Base-by-base conservation (phyloP, 2,113 vertebrate species). In the Muscicapa adusta region DNA sequence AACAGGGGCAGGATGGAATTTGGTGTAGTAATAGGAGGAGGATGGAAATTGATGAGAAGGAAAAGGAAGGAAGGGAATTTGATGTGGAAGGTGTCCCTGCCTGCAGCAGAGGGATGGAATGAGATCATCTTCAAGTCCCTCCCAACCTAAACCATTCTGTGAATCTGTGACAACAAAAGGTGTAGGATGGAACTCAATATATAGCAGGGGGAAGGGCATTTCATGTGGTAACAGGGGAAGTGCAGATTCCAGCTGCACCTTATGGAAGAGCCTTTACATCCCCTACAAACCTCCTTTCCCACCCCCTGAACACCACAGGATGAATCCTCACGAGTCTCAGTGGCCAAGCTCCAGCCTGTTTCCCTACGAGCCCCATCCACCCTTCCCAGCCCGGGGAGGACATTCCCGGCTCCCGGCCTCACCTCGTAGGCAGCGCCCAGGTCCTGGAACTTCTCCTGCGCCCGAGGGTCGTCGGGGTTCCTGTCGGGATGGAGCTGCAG, bases 361-460 rank as follows among this genome's bases (percentile, higher is more conserved):
- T 28, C 2, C 2, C 34, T 2, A 1, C 0, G 4, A 71, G 17
- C 16, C 11, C 9, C 9, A 0, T 3, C 10, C 26, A 12, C 29
- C 23, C 8, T 53, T 15, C 18, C 8, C 51, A 23, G 36, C 2
- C 34, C 2, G 3, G 13, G 20, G 11, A 43, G 15, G 14, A 0
- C 34, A 28, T 8, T 48, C 53, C 9, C 20, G 0, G 14, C 14
- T 31, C 43, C 18, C 16, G 2, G 31, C 48, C 97, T 80, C 76
- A 99, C 99, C 98, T 99, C 99, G 67, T 99, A 99, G 75, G 99
- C 99, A 63, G 99, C 98, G 15, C 99, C 99, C 51, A 99, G 97
- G 93, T 99, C 99, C 88, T 99, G 99, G 80, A 99, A 99, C 94
- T 99, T 99, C 95, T 99, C 99, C 60, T 98, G 98, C 9, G 99